Evolutionary conservation across 2,888 invertebrate species (phyloP).

Genomic region (Ophioninae sp.): DNA sequence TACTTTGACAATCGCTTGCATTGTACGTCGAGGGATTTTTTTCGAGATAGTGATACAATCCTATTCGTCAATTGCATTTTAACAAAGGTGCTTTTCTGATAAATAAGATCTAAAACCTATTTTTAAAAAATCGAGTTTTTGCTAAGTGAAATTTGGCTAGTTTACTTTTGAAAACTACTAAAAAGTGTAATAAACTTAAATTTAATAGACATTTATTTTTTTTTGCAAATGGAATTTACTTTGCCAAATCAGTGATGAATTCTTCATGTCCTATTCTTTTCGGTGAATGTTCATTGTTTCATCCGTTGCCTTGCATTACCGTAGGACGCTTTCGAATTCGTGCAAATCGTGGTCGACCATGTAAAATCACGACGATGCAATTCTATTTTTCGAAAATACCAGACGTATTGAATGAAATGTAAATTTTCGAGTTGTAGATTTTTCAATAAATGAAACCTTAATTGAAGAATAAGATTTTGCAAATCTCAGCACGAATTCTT

Average conservation of each 20-base stretch:
- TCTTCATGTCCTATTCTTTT: not conserved
- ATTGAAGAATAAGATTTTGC: conserved; percentile 20
- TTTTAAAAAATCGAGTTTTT: not conserved
- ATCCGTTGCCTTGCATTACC: too few relatives aligned
- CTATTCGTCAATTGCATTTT: not conserved
- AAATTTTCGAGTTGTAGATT: not conserved
- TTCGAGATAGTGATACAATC: conserved; percentile 27
- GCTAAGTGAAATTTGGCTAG: not conserved
- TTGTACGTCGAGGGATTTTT: conserved; percentile 43
- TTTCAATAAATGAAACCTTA: not conserved
- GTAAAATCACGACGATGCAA: not conserved
- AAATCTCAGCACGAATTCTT: conserved; percentile 34
- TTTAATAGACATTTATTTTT: not conserved
- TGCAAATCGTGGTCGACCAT: too few relatives aligned
- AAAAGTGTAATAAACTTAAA: not conserved
- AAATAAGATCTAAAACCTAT: not conserved
- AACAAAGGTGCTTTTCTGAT: not conserved
- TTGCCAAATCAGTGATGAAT: not conserved
- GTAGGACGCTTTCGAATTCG: too few relatives aligned
- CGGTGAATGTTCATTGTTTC: not conserved
- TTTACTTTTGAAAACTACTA: not conserved
- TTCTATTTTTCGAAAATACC: not conserved
- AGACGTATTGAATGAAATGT: not conserved
- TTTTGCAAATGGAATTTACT: not conserved
- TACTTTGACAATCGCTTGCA: conserved; percentile 34